phyloP scores from a whole-genome alignment of 2,888 invertebrate genomes.

The Neuroscelio doddi region DNA sequence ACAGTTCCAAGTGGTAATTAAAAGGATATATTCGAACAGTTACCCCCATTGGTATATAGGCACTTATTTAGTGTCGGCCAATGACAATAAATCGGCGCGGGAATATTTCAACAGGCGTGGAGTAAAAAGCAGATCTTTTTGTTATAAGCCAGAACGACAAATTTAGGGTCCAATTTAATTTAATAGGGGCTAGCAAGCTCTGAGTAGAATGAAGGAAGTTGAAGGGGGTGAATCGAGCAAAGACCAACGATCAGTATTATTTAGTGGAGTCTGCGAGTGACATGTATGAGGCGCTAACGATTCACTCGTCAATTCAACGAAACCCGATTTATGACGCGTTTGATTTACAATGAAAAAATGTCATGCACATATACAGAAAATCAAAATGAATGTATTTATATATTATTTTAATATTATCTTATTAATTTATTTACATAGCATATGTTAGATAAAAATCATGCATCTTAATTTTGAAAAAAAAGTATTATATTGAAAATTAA shows the following conservation, averaged over 20 bases:
- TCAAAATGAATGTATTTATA: too few relatives aligned
- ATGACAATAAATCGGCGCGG: slow-evolving; percentile 46
- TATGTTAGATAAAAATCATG: too few relatives aligned
- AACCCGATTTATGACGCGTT: slow-evolving; percentile 45
- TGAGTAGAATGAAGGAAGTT: slow-evolving; percentile 44
- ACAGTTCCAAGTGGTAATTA: slow-evolving; percentile 47
- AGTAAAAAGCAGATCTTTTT: slow-evolving; percentile 53
- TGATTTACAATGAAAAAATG: slow-evolving; percentile 38
- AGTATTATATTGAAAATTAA: too few relatives aligned
- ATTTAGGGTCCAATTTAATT: slow-evolving; percentile 69
- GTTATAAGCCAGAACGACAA: slow-evolving; percentile 51
- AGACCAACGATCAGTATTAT: slow-evolving; percentile 69
- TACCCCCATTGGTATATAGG: slow-evolving; percentile 22
- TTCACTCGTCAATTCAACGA: slow-evolving; percentile 45
- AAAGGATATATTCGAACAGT: slow-evolving; percentile 44
- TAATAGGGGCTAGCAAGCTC: slow-evolving; percentile 59
- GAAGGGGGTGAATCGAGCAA: slow-evolving; percentile 58
- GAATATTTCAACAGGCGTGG: slow-evolving; percentile 24
- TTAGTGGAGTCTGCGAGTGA: slow-evolving; percentile 69
- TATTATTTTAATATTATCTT: too few relatives aligned
- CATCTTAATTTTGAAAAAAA: too few relatives aligned
- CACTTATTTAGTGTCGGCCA: slow-evolving; percentile 35
- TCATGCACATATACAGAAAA: slow-evolving; percentile 19
- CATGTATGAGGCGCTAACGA: slow-evolving; percentile 60
- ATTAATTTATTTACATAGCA: too few relatives aligned